Evolutionary conservation across 2,113 vertebrate species (phyloP), one percentile per base, ranked within the genome.

Genomic region (Oenanthe melanoleuca): DNA sequence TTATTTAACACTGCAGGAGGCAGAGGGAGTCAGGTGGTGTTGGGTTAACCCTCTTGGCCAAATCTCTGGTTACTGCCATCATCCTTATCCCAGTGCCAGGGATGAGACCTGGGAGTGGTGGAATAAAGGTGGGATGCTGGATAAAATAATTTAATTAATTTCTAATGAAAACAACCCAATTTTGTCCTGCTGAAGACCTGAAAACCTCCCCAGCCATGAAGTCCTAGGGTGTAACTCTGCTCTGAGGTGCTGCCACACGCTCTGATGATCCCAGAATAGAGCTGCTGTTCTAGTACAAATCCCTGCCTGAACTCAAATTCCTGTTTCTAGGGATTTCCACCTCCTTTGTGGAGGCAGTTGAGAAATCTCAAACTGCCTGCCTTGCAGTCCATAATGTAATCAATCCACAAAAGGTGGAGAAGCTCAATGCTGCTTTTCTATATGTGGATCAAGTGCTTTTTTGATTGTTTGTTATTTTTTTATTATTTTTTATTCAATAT

Each of bases 171-270:
- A 2, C 9, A 55, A 15, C 10, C 12, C 18, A 29, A 2, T 78
- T 84, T 52, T 40, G 8, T 87, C 28, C 57, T 69, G 18, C n/a
- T 42, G 31, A 23, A 75, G 18, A 69, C 33, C 8, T 22, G 50
- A 37, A 42, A 85, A 89, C 57, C 49, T 3, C 49, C 21, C 21
- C 15, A 38, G 0, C 20, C 9, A 6, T 14, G 15, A 17, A 67
- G 23, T 14, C 0, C 0, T 13, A 40, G 44, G 23, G 14, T 29
- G 11, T 31, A 24, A 34, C 50, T 88, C 4, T 57, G 12, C 67
- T 52, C 60, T 55, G 55, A 70, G 49, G 53, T 55, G 49, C 9
- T 19, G 55, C 28, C 1, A 0, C 16, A 4, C 12, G 19, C 25
- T 90, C 33, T 34, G 56, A 50, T 29, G 8, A 50, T 77, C 80